Conservation (phyloP, 2,797 vertebrate species). For the Australoheros facetus region DNA sequence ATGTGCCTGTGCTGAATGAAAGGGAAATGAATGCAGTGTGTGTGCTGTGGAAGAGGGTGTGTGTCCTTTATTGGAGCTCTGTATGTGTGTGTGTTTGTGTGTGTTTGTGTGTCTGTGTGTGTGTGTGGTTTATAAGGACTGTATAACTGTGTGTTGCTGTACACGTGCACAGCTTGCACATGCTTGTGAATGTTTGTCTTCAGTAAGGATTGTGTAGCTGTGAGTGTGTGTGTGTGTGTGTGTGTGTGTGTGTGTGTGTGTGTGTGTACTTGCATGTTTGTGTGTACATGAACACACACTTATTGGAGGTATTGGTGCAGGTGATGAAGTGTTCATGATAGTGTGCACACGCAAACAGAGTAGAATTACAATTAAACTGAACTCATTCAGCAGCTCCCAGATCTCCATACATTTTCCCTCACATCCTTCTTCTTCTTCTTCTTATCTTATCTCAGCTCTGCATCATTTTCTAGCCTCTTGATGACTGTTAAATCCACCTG, state of each 20-base stretch:
- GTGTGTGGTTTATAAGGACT: conserved; percentile 41
- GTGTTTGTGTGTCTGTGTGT: conserved; percentile 58
- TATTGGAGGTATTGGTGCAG: conserved; percentile 63
- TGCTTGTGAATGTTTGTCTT: conserved; percentile 56
- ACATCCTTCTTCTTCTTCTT: conserved; percentile 23
- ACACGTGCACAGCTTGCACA: conserved; percentile 47
- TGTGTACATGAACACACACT: conserved; percentile 5
- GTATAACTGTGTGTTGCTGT: conserved; percentile 57
- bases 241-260: not conserved
- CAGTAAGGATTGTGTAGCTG: conserved; percentile 50
- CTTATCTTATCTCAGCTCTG: conserved; percentile 20
- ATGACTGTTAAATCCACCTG: conserved; percentile 9
- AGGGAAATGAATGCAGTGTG: conserved; percentile 75
- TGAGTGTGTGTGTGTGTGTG: conserved; percentile 14
- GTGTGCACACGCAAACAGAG: conserved; percentile 63
- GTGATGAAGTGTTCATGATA: conserved; percentile 73
- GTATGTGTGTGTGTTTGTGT: conserved; percentile 38
- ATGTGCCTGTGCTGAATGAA: conserved; percentile 79
- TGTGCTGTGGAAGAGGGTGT: conserved; percentile 58
- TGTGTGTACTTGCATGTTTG: conserved; percentile 26
- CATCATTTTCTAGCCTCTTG: conserved; percentile 28
- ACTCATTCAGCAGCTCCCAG: conserved; percentile 53
- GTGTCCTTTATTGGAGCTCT: conserved; percentile 63
- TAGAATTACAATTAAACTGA: conserved; percentile 71
- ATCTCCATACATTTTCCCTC: conserved; percentile 57